Conservation (phyloP, 2,113 vertebrate species). For the Andinoacara biseriatus region DNA sequence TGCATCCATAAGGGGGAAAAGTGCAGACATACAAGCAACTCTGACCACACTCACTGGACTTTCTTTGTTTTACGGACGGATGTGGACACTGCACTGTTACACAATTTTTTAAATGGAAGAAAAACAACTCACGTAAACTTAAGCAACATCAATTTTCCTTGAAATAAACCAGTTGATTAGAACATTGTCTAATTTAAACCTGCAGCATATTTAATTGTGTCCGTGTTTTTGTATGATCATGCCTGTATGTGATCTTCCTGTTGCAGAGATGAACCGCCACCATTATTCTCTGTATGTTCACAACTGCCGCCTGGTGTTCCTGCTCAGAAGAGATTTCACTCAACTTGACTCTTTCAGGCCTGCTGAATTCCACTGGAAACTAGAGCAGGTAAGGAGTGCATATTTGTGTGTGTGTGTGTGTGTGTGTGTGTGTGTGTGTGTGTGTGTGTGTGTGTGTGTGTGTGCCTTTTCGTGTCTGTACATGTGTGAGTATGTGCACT, state of each 20-base stretch:
- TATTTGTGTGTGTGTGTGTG: too few species aligned
- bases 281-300: conserved; percentile 96
- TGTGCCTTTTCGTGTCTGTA: neutral
- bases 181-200: neutral
- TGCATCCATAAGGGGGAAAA: conserved; percentile 12
- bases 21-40: neutral
- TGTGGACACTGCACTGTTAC: neutral
- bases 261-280: conserved; percentile 95
- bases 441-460: conserved; percentile 11
- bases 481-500: neutral
- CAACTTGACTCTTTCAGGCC: conserved; percentile 94
- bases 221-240: neutral
- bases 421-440: neutral
- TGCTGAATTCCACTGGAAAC: conserved; percentile 97
- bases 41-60: conserved; percentile 7
- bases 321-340: conserved; percentile 93
- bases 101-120: neutral
- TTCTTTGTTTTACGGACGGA: neutral
- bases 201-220: neutral
- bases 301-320: conserved; percentile 95
- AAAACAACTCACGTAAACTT: neutral
- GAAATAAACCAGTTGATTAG: neutral
- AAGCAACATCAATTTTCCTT: neutral
- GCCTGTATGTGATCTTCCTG: conserved; percentile 25
- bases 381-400: conserved; percentile 89